These are phyloP conservation scores for Rhamnusium bicolor DNA, from an alignment of 2,888 invertebrate genomes.

Conservation along the genomic window DNA sequence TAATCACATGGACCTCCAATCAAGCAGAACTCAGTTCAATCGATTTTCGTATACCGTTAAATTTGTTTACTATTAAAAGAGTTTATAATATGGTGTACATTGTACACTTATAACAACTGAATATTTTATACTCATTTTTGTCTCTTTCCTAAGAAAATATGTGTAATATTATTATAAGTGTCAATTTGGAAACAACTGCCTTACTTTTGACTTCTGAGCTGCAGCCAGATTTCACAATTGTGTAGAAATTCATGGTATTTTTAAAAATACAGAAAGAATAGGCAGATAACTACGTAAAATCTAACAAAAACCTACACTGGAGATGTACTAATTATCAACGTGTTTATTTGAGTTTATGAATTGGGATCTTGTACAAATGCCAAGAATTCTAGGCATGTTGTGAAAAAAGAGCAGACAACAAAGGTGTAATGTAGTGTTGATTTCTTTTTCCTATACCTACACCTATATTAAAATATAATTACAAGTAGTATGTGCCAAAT, in stretches of 20 bases:
- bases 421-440: conserved; percentile 1
- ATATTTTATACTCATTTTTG: not conserved
- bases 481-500: not conserved
- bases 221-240: not conserved
- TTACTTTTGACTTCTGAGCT: not conserved
- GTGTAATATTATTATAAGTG: not conserved
- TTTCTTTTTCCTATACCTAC: not conserved
- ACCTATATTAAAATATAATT: not conserved
- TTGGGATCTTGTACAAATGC: conserved; percentile 42
- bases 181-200: not conserved
- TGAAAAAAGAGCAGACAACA: not conserved
- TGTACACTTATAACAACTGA: not conserved
- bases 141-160: not conserved
- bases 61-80: too few species aligned
- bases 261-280: not conserved
- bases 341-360: conserved; percentile 40
- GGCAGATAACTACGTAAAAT: not conserved
- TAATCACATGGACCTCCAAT: conserved; percentile 43
- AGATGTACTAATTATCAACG: conserved; percentile 24
- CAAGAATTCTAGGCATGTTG: conserved; percentile 44
- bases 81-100: too few species aligned
- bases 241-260: not conserved
- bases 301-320: not conserved
- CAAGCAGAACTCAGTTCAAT: conserved; percentile 50
- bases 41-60: too few species aligned